Base-by-base conservation (phyloP, 1,140 invertebrate species). In the Alviniconcha marisindica region DNA sequence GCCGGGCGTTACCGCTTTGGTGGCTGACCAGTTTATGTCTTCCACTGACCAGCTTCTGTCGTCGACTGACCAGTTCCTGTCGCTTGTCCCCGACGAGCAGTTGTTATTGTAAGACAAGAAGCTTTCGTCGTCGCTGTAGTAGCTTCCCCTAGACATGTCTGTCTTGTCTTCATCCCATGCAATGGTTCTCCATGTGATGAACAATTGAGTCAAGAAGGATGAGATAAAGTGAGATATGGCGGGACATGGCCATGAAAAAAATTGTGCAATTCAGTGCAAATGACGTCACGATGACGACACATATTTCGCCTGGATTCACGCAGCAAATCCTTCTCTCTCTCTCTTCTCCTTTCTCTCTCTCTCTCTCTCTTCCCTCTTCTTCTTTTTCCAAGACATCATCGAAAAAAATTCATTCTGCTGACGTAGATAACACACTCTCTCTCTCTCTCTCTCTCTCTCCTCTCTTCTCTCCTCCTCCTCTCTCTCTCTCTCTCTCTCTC, bases 41-140 rank as follows among this genome's bases (percentile, higher is more conserved):
- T 15, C 36, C 15, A 36, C 69, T 71, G 69, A 71, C 69, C 69
- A 71, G 38, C 40, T 71, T 2, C 36, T 40, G 69, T 71, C 69
- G 2, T 71, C 33, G 24, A 15, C 36, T 18, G 69, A 14, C 69
- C 69, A 71, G 14, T 14, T 18, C 1, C 14, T 71, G 14, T 71
- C 69, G 24, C 36, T 40, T 2, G 36, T 24, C 4, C 18, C 7
- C 44, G 69, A 40, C 15, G 69, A 71, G 24, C 69, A 71, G 69
- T 71, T 71, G 69, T 71, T 71, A 21, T 71, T 71, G 69, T 40
- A 71, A 71, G 69, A 71, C 69, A 33, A 71, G 24, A 40, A 7
- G 38, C 69, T 71, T 38, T 71, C 69, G 2, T 71, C 69, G 14
- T 71, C 36, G 24, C 24, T 71, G 63, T 33, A 33, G 33, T 18